Evolutionary conservation across 2,888 invertebrate species (phyloP), one percentile per base, ranked within the genome.

Genomic region (Epinotia bilunana): DNA sequence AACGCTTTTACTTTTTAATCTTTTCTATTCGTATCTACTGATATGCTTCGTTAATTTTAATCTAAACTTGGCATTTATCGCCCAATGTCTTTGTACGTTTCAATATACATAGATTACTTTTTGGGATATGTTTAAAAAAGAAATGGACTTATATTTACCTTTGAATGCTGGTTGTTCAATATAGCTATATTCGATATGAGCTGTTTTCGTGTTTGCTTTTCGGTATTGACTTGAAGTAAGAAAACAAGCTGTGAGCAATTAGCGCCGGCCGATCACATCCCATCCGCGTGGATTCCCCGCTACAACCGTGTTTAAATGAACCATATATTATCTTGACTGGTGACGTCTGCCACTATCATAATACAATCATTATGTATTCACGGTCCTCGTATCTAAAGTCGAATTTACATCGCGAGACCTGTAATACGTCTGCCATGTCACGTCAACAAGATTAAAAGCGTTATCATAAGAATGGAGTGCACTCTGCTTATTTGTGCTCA

Each of bases 231-330:
- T 69, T 58, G 62, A 63, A 74, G 69, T 84, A 85, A 88, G 87
- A 88, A 88, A 88, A 90, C 85, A 86, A 89, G 85, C 83, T 85
- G 80, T 83, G 86, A 89, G 86, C 88, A 91, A 92, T 92, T 91
- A 92, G 89, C 88, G 86, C 86, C 86, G 84, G 85, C 86, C 88
- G 90, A 93, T 93, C 93, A 94, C 92, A 90, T 87, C 85, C 86
- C 87, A 86, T 88, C 89, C 88, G 92, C 93, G 92, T 93, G 93
- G 91, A 93, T 92, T 93, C 91, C 90, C 93, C 91, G 91, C 92
- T 92, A 92, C 88, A 90, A 87, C 91, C 88, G 88, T 91, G 90
- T 91, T 89, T 86, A 89, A 88, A 87, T 90, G 91, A 91, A 92
- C 93, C 90, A 93, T 92, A 92, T 93, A 92, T 90, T 90, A 92